A percentile compares a stretch with the other conserved stretches of the same genome.
Evolutionary conservation across 1,140 invertebrate species (phyloP).

Genomic region (Tenebrio molitor): DNA sequence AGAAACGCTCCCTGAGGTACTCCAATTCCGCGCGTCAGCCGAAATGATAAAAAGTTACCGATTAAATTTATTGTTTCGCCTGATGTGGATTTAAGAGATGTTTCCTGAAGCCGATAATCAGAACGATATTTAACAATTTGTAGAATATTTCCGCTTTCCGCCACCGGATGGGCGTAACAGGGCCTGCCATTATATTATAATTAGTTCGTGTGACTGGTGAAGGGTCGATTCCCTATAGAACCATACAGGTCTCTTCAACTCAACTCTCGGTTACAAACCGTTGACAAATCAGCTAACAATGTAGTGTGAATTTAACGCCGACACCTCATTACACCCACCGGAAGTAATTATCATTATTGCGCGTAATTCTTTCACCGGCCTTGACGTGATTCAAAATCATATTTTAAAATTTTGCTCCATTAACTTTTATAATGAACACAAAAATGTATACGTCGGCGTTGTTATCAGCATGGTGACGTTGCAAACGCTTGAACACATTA

Average conservation of each 20-base stretch:
- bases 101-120: constrained; percentile 33
- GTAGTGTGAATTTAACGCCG: constrained; percentile 7
- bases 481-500: constrained; percentile 46
- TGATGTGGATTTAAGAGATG: constrained; percentile 5
- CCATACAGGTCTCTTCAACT: constrained; percentile 39
- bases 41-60: constrained; percentile 25
- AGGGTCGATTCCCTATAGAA: constrained; percentile 43
- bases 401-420: constrained; percentile 31
- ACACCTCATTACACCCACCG: background rate
- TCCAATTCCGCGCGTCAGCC: constrained; percentile 4
- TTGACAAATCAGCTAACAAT: constrained; percentile 43
- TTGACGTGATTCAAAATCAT: constrained; percentile 1
- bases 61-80: constrained; percentile 27
- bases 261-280: constrained; percentile 23
- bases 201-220: constrained; percentile 45
- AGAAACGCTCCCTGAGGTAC: background rate
- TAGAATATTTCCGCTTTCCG: constrained; percentile 38
- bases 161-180: constrained; percentile 28
- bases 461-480: constrained; percentile 44
- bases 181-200: constrained; percentile 41
- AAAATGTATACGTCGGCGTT: constrained; percentile 29
- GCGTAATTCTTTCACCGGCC: too few relatives aligned
- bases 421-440: constrained; percentile 39
- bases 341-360: constrained; percentile 10
- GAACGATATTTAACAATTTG: constrained; percentile 41